Evolutionary conservation across 2,888 invertebrate genomes (phyloP), one percentile per base, ranked within the genome.

Genomic region (Cotesia congregata): DNA sequence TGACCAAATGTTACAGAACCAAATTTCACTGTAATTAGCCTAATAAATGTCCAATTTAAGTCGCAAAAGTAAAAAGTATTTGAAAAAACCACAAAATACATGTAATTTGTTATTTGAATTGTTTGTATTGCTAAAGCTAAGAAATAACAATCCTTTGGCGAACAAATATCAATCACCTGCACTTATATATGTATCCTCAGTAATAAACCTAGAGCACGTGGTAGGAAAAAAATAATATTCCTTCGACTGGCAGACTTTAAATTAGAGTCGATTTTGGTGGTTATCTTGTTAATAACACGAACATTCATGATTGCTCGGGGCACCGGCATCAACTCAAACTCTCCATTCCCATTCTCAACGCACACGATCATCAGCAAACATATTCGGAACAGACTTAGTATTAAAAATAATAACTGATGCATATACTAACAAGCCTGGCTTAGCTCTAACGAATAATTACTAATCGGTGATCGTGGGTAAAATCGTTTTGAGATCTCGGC

Each of bases 61-160:
- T 30, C 30, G 30, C 30, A 2, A 30, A 30, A 3, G 3, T 30
- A 0, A 17, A 17, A 17, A 17, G 1, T 17, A 17, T 30, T 30
- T 3, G 3, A 30, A 30, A 30, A 30, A 30, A 30, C 30, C 30
- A 30, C 30, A 30, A 30, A 30, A 30, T 30, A 30, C 0, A 30
- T 71, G 20, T 17, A 41, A 70, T 62, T 69, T 64, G 69, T 75
- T 64, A 64, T 50, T 50, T 50, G 12, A 7, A 50, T 12, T 12
- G 12, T 50, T 30, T 30, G 30, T 3, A 30, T 30, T 30, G 30
- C 30, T 30, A 30, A 30, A 30, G 12, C 7, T 7, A 12, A 50
- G 50, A 50, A 50, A 50, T 50, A 50, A 50, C 0, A 50, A 50
- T 9, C 0, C 12, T 12, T 50, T 50, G 30, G 0, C 9, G 50